Percentiles rank a stretch among this genome's conserved stretches.
phyloP scores from a whole-genome alignment of 2,888 invertebrate species.

The Xestoiulus laeticollis region DNA sequence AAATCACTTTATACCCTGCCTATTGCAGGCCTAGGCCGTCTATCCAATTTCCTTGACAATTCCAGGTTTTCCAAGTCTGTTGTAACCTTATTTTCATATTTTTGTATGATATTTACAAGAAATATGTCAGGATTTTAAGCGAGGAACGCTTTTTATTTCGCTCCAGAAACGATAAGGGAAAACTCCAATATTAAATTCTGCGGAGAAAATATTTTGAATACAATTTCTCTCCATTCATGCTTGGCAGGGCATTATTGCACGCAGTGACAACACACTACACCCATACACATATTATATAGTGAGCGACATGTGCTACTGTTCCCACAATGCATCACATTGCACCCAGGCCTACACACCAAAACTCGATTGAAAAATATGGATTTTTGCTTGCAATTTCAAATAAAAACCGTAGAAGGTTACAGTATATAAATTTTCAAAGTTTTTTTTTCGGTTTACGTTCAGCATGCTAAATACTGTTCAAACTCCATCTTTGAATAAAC shows the following conservation, averaged over 20 bases:
- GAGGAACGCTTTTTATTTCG: not conserved
- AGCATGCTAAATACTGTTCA: not conserved
- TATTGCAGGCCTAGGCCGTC: no score
- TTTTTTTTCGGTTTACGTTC: constrained; percentile 10
- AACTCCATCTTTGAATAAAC: not conserved
- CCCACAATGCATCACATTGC: not conserved
- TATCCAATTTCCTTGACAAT: no score
- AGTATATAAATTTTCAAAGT: not conserved
- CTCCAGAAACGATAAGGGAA: not conserved
- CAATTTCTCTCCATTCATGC: constrained; percentile 20
- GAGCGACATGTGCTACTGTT: not conserved
- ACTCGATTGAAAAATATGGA: constrained; percentile 21
- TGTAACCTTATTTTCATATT: no score
- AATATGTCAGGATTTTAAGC: not conserved
- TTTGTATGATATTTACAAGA: not conserved
- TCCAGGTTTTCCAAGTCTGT: no score
- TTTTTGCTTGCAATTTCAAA: not conserved
- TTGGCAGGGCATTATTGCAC: not conserved
- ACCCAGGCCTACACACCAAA: not conserved
- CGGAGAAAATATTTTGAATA: constrained; percentile 13
- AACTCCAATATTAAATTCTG: not conserved
- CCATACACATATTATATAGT: not conserved
- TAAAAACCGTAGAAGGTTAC: not conserved
- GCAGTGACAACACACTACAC: not conserved
- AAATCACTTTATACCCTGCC: no score